phyloP scores from a whole-genome alignment of 2,888 invertebrate species.

The Harmothoe impar region DNA sequence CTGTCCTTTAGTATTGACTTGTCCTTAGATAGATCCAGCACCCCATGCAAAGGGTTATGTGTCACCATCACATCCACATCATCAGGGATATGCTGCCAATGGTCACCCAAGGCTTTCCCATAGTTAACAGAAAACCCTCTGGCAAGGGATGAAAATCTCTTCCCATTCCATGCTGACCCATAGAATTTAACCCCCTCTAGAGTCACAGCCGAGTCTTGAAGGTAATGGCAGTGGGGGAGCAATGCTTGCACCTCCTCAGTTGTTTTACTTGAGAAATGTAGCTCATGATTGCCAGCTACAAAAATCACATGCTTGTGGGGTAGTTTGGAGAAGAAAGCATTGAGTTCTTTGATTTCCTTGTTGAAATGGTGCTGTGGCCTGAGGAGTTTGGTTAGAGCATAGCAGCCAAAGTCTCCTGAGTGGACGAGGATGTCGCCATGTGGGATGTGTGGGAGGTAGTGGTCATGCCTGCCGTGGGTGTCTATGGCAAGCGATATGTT shows the following conservation, averaged over 20 bases:
- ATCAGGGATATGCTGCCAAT: conserved; percentile 76
- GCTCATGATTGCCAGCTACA: conserved; percentile 80
- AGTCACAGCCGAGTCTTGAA: conserved; percentile 75
- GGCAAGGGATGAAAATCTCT: conserved; percentile 74
- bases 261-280: conserved; percentile 71
- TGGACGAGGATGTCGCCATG: conserved; percentile 79
- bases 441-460: conserved; percentile 72
- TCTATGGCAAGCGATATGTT: too few relatives aligned
- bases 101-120: conserved; percentile 69
- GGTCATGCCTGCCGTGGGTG: conserved; percentile 76
- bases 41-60: conserved; percentile 77
- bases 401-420: conserved; percentile 79
- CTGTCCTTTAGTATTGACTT: not conserved
- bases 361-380: conserved; percentile 67
- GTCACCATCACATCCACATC: conserved; percentile 79
- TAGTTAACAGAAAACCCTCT: conserved; percentile 73
- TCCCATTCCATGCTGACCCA: conserved; percentile 78
- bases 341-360: conserved; percentile 69
- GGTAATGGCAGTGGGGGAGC: conserved; percentile 75
- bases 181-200: conserved; percentile 79
- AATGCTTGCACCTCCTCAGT: conserved; percentile 72
- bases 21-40: conserved; percentile 72
- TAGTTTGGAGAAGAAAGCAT: conserved; percentile 74
- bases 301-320: conserved; percentile 79
- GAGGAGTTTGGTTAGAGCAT: conserved; percentile 64